phyloP scores from a whole-genome alignment of 2,888 invertebrate genomes.

The Toxonevra muliebris region DNA sequence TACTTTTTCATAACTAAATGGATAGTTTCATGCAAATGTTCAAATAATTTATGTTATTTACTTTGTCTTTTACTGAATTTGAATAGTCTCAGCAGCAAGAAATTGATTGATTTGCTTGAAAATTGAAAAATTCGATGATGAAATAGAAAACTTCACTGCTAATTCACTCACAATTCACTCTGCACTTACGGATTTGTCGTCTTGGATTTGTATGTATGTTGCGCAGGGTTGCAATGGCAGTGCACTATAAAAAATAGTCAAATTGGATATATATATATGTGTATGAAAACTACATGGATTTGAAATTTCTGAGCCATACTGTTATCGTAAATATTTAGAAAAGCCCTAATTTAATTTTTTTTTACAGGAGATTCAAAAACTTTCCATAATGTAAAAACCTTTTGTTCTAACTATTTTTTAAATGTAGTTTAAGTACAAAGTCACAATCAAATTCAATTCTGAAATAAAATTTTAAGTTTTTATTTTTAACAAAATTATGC shows the following conservation, averaged over 20 bases:
- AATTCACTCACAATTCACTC: constrained; percentile 30
- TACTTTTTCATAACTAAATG: constrained; percentile 12
- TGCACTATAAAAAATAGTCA: background rate
- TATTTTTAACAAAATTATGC: no score
- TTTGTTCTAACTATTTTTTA: no score
- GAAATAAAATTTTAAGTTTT: no score
- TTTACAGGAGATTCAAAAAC: no score
- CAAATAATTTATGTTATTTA: constrained; percentile 21
- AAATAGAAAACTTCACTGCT: constrained; percentile 35
- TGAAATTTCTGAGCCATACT: no score
- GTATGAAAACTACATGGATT: no score
- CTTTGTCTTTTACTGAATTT: constrained; percentile 21
- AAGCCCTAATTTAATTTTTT: no score
- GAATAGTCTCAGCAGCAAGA: constrained; percentile 22
- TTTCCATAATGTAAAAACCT: no score
- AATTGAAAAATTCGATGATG: constrained; percentile 31
- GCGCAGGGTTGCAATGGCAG: constrained; percentile 20
- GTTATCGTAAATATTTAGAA: no score
- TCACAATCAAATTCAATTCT: no score
- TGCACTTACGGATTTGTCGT: constrained; percentile 21
- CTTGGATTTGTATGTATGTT: constrained; percentile 26
- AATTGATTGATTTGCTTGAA: constrained; percentile 21
- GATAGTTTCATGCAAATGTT: constrained; percentile 18
- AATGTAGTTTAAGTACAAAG: no score
- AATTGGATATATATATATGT: no score